phyloP scores from a whole-genome alignment of 2,888 invertebrate species.

The Euzetes globulus region DNA sequence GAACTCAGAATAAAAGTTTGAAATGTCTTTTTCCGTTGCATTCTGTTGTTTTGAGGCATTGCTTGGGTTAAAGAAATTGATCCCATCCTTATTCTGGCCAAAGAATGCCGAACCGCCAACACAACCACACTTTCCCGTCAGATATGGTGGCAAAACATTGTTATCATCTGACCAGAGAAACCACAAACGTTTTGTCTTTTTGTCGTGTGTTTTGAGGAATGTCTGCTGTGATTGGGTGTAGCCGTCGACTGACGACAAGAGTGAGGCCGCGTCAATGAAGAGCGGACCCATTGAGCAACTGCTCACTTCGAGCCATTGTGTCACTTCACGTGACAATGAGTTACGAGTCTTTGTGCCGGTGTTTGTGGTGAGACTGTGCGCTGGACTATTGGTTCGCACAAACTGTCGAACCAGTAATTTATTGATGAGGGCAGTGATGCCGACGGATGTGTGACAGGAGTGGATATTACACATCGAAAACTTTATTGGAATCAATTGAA shows the following conservation, averaged over 20 bases:
- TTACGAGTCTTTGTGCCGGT: background rate
- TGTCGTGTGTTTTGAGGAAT: constrained; percentile 58
- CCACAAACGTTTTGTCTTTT: constrained; percentile 76
- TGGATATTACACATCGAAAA: constrained; percentile 90
- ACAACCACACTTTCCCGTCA: constrained; percentile 72
- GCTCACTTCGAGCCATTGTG: constrained; percentile 78
- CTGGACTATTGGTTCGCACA: constrained; percentile 47
- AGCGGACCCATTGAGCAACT: constrained; percentile 82
- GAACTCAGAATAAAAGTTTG: background rate
- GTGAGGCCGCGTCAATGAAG: constrained; percentile 66
- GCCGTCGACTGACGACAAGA: constrained; percentile 38
- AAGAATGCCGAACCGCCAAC: constrained; percentile 92
- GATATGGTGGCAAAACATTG: constrained; percentile 37
- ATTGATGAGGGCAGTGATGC: constrained; percentile 75
- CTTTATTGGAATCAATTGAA: constrained; percentile 70
- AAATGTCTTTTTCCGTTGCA: background rate
- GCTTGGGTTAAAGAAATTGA: constrained; percentile 65
- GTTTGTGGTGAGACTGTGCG: background rate
- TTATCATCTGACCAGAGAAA: constrained; percentile 77
- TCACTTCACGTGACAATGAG: background rate
- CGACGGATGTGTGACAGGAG: constrained; percentile 78
- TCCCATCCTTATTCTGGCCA: constrained; percentile 80
- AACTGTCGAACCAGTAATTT: constrained; percentile 62
- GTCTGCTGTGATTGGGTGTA: constrained; percentile 45
- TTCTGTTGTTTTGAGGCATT: background rate